Percentiles rank a stretch among this genome's conserved stretches.
These are phyloP conservation scores for Phymastichus coffea DNA, from an alignment of 1,140 invertebrate genomes.

Conservation along the genomic window DNA sequence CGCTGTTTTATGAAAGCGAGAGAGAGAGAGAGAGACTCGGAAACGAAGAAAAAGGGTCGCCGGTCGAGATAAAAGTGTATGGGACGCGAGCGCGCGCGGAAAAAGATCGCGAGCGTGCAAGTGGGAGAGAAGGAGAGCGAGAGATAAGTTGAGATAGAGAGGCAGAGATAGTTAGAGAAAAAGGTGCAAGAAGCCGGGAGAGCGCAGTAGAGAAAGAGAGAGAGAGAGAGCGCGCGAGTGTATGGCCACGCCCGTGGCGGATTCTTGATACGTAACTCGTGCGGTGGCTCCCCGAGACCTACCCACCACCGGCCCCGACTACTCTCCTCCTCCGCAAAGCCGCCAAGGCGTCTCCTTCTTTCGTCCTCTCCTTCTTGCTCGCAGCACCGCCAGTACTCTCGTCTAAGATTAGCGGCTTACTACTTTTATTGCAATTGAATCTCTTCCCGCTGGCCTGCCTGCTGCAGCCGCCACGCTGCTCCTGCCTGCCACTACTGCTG, in stretches of 20 bases:
- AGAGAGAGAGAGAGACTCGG: too few relatives aligned
- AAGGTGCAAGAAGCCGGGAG: too few relatives aligned
- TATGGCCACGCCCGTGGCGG: slow-evolving; percentile 55
- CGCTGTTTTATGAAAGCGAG: neutral
- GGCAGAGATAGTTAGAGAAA: slow-evolving; percentile 19
- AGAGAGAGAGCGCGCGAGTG: neutral
- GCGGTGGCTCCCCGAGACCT: slow-evolving; percentile 57
- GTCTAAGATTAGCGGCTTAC: slow-evolving; percentile 45
- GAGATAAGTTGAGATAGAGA: neutral
- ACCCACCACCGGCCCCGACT: slow-evolving; percentile 40
- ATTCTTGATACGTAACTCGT: slow-evolving; percentile 58
- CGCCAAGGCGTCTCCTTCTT: slow-evolving; percentile 24
- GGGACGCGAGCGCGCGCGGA: slow-evolving; percentile 12
- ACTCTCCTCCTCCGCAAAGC: slow-evolving; percentile 36
- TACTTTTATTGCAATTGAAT: slow-evolving; percentile 57
- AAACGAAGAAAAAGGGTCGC: slow-evolving; percentile 17
- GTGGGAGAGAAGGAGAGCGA: slow-evolving; percentile 10
- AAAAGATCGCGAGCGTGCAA: slow-evolving; percentile 20
- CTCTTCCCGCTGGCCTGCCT: slow-evolving; percentile 27
- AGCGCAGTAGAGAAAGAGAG: slow-evolving; percentile 22
- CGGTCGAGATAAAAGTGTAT: slow-evolving; percentile 21
- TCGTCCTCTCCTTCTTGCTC: slow-evolving; percentile 24
- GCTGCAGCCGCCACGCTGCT: slow-evolving; percentile 2
- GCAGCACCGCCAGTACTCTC: neutral
- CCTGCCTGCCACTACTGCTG: slow-evolving; percentile 15